Base-by-base conservation (phyloP, 2,797 vertebrate genomes). In the Pseudomugil tenellus region DNA sequence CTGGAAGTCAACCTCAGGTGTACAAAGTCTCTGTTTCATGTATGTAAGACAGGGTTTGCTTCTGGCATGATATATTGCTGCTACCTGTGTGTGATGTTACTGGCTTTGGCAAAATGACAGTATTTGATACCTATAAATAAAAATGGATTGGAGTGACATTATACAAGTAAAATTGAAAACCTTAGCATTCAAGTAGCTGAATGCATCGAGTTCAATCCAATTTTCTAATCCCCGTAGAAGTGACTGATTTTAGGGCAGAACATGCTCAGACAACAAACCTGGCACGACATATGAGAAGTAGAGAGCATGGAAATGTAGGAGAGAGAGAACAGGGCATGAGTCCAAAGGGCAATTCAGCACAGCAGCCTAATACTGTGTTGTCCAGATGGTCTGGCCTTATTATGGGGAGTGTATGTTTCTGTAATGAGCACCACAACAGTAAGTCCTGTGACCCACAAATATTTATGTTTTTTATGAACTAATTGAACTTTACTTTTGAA, bases 341-440 rank as follows among this genome's bases (percentile, higher is more conserved):
- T 86, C 85, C 85, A 90, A 84, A 87, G 84, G 83, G 75, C 79
- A 85, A 48, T 57, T 84, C 78, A 78, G 86, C 69, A 77, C 80
- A 84, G 79, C 78, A 77, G 79, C 65, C 80, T 70, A 49, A 80
- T 73, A 81, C 67, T 67, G 81, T 75, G 76, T 70, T 84, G 80
- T 84, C 89, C 90, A 89, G 89, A 90, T 90, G 86, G 83, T 79
- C 84, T 64, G 61, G 68, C 62, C 85, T 90, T 89, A 85, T 90
- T 89, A 89, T 77, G 76, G 80, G 54, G 12, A 63, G 49, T 87
- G 79, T 84, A 83, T 77, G 77, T 86, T 85, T 85, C 77, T 73
- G 64, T 83, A 81, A 85, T 76, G 67, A 85, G 79, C 55, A 23
- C 65, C 72, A 76, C 4, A 4, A 66, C 61, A 41, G 48, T 74